Evolutionary conservation across 1,140 invertebrate species (phyloP), one percentile per base, ranked within the genome.

Genomic region (Oedothorax gibbosus): DNA sequence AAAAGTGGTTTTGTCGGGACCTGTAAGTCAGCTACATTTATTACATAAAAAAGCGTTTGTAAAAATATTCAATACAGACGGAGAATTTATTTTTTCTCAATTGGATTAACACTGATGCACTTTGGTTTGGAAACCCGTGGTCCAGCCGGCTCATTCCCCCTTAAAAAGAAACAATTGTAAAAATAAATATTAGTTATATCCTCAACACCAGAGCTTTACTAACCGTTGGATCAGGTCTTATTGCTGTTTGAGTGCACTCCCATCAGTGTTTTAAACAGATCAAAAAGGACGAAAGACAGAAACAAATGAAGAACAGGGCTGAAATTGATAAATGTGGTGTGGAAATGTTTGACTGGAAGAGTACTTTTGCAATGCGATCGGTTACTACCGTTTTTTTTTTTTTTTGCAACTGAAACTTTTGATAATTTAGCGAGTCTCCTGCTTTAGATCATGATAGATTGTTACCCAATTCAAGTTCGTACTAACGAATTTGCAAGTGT

Each of bases 321-420:
- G 62, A 77, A 77, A 77, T 64, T 77, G 75, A 77, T 77, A 65
- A 77, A 77, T 77, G 60, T 62, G 56, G 75, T 77, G 75, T 64
- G 51, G 75, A 77, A 77, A 77, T 51, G 75, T 77, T 65, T 65
- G 75, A 65, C 35, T 65, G 75, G 65, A 51, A 9, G 57, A 10
- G 49, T 51, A n/a, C 50, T 71, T 35, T 71, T 51, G 68, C n/a
- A 51, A 71, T 71, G 51, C 50, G 50, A 51, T 71, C 49, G 54
- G 35, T 35, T 53, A 10, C 50, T 71, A n/a, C 49, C 11, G 2
- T 71, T 68, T 69, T 68, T 50, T 71, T 3, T 51, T 71, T 71
- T 53, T 21, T 71, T 11, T 54, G 18, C 20, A 9, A 18, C n/a
- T 54, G n/a, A 7, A n/a, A 9, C 18, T 18, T 11, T 8, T 21